Evolutionary conservation across 2,797 vertebrate genomes (phyloP).

Genomic region (Enteromius paludinosus): DNA sequence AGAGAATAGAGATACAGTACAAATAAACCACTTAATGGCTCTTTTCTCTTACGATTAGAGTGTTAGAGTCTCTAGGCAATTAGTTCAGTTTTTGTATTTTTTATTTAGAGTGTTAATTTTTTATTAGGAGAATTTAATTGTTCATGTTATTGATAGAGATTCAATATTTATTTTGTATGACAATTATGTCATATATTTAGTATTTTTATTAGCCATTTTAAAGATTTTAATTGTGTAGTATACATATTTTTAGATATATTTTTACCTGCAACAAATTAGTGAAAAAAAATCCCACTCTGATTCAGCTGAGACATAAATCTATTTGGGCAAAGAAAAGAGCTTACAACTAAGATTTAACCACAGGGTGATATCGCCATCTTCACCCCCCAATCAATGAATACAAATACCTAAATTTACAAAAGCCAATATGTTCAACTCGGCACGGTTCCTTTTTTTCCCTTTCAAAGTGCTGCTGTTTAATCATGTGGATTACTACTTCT

Average conservation of each 20-base stretch:
- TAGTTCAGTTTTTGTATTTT: not conserved
- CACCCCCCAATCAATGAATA: slow-evolving; percentile 59
- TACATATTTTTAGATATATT: not conserved
- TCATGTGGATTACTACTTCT: slow-evolving; percentile 55
- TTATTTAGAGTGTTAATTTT: not conserved
- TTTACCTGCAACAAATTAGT: not conserved
- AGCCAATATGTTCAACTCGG: slow-evolving; percentile 49
- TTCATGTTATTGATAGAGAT: not conserved
- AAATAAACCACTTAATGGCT: not conserved
- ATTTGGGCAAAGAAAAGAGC: slow-evolving; percentile 16
- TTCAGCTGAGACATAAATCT: slow-evolving; percentile 28
- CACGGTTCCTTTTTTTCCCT: not conserved
- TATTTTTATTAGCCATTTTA: not conserved
- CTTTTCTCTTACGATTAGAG: not conserved
- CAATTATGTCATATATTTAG: not conserved
- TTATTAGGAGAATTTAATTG: not conserved
- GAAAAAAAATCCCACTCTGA: slow-evolving; percentile 5
- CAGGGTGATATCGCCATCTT: slow-evolving; percentile 32
- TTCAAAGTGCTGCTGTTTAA: slow-evolving; percentile 56
- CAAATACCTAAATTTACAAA: slow-evolving; percentile 54
- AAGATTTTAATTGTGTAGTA: not conserved
- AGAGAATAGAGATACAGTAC: not conserved
- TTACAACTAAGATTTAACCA: slow-evolving; percentile 13
- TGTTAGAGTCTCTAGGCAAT: not conserved
- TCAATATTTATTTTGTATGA: not conserved